These are phyloP conservation scores for Chloromyia formosa DNA, from an alignment of 2,888 invertebrate species.

Conservation along the genomic window DNA sequence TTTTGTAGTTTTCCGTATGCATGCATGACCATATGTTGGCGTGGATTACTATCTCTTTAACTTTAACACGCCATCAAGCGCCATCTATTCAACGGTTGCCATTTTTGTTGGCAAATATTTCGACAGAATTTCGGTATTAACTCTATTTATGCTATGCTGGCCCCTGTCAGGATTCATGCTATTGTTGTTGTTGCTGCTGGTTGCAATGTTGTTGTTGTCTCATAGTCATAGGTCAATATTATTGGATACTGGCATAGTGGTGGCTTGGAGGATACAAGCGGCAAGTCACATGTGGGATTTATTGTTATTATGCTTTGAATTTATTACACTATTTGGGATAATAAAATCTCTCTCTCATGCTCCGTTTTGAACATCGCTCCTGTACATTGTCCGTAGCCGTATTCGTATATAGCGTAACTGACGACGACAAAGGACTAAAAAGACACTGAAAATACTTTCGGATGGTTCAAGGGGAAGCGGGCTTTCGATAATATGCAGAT, in stretches of 20 bases:
- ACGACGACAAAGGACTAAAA: neutral
- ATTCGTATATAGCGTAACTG: neutral
- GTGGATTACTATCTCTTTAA: conserved; percentile 3
- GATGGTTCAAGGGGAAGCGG: neutral
- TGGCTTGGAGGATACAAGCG: conserved; percentile 29
- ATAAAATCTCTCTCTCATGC: conserved; percentile 22
- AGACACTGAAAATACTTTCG: neutral
- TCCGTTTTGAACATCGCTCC: neutral
- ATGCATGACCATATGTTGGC: neutral
- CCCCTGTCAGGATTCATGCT: neutral
- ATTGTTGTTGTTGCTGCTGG: conserved; percentile 13
- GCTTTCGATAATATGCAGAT: conserved; percentile 16
- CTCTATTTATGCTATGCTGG: conserved; percentile 19
- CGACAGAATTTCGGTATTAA: conserved; percentile 31
- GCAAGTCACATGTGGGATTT: conserved; percentile 41
- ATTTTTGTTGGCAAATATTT: conserved; percentile 38
- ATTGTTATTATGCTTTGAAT: conserved; percentile 40
- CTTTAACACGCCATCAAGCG: conserved; percentile 5
- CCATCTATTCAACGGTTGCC: conserved; percentile 12
- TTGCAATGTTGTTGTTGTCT: conserved; percentile 2
- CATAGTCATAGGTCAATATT: conserved; percentile 42
- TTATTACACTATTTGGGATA: conserved; percentile 41
- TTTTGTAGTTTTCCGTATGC: neutral
- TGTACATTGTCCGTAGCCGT: conserved; percentile 6
- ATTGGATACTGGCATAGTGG: conserved; percentile 20